Conservation (phyloP, 2,888 invertebrate genomes). For the Tetropium fuscum region DNA sequence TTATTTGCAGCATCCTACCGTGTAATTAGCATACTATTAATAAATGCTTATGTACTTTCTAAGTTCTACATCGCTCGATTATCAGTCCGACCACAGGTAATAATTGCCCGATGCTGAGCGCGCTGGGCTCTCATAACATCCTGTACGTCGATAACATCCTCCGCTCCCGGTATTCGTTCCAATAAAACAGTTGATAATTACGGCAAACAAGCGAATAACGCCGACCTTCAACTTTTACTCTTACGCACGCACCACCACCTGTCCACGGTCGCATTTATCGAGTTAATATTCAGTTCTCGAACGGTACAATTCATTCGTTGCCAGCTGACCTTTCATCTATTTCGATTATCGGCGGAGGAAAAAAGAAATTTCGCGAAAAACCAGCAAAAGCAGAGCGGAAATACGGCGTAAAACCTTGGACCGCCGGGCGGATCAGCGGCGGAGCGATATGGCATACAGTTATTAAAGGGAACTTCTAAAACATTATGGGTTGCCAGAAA, state of each 20-base stretch:
- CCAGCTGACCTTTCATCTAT: conserved; percentile 11
- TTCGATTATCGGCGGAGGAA: too few species aligned
- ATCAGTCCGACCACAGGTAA: conserved; percentile 27
- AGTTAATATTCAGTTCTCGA: conserved; percentile 12
- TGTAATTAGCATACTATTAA: conserved; percentile 34
- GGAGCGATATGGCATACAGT: too few species aligned
- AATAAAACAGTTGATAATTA: conserved; percentile 42
- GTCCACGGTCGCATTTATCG: conserved; percentile 29
- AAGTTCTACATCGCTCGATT: conserved; percentile 27
- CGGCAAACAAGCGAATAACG: conserved; percentile 37
- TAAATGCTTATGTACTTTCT: conserved; percentile 29
- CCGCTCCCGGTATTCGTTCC: conserved; percentile 40
- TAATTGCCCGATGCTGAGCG: conserved; percentile 33
- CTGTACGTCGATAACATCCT: conserved; percentile 37
- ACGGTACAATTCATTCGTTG: conserved; percentile 15
- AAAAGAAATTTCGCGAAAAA: too few species aligned
- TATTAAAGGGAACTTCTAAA: too few species aligned
- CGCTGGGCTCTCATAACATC: conserved; percentile 33
- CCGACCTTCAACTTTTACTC: conserved; percentile 47
- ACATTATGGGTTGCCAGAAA: too few species aligned
- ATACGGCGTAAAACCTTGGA: too few species aligned
- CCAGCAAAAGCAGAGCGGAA: too few species aligned
- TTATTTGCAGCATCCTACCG: not conserved
- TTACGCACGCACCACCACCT: conserved; percentile 40
- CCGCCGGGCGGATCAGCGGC: too few species aligned